phyloP scores from a whole-genome alignment of 2,113 vertebrate species.

The Petaurus breviceps region DNA sequence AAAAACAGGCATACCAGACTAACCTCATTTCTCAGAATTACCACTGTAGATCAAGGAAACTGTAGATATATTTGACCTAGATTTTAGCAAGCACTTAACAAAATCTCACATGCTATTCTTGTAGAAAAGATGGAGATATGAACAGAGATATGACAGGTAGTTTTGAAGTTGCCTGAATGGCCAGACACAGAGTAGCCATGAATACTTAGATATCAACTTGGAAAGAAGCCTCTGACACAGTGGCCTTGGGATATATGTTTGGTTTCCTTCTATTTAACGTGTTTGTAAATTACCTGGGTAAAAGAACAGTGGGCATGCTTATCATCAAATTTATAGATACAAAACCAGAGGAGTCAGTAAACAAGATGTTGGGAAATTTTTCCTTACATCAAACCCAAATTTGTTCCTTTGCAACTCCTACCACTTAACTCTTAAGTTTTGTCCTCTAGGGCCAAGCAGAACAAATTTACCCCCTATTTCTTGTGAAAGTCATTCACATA shows the following conservation, averaged over 20 bases:
- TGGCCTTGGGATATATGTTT: neutral
- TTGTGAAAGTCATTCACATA: neutral
- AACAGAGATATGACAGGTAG: neutral
- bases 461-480: neutral
- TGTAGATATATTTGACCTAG: neutral
- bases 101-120: neutral
- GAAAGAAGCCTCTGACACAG: neutral
- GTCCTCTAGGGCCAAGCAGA: neutral
- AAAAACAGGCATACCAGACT: neutral
- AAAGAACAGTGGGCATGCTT: neutral
- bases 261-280: neutral
- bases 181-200: neutral
- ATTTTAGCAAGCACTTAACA: neutral
- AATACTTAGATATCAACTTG: neutral
- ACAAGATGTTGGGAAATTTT: neutral
- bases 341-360: neutral
- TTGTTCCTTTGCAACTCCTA: neutral
- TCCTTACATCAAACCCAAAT: neutral
- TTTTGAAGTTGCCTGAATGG: neutral
- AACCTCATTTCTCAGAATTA: neutral
- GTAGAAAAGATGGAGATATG: neutral
- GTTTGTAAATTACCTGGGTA: neutral
- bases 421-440: neutral
- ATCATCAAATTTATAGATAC: neutral
- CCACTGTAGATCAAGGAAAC: neutral